phyloP scores from a whole-genome alignment of 2,888 invertebrate genomes.

The Sinotaia quadrata region DNA sequence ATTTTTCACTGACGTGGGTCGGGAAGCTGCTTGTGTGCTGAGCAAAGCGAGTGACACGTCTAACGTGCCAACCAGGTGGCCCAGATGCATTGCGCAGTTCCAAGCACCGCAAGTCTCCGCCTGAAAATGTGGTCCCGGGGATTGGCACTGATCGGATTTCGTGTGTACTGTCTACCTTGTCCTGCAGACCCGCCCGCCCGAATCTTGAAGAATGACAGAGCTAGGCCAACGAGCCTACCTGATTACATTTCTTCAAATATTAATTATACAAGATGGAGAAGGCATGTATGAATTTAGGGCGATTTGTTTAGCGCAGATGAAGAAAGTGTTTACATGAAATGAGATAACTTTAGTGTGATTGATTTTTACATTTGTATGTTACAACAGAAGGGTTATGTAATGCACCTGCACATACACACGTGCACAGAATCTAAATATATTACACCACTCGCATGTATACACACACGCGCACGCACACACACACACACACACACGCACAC shows the following conservation, averaged over 20 bases:
- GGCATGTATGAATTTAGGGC: background rate
- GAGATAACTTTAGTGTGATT: too few species aligned
- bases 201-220: background rate
- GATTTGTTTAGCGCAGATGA: background rate
- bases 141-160: background rate
- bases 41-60: conserved; percentile 27
- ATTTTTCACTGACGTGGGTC: conserved; percentile 5
- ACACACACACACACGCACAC: too few species aligned
- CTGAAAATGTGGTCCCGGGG: background rate
- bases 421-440: too few species aligned
- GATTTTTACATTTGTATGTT: too few species aligned
- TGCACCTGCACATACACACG: too few species aligned
- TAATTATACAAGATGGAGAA: too few species aligned
- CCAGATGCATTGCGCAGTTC: conserved; percentile 17
- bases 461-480: too few species aligned
- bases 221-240: background rate
- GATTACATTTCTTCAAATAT: background rate
- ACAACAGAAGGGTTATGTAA: too few species aligned
- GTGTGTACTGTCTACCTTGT: background rate
- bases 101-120: conserved; percentile 9
- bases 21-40: conserved; percentile 10
- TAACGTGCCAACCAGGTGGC: conserved; percentile 22
- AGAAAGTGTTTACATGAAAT: too few species aligned
- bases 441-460: too few species aligned
- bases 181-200: background rate